Evolutionary conservation across 2,797 vertebrate species (phyloP), one percentile per base, ranked within the genome.

Genomic region (Anas capensis): DNA sequence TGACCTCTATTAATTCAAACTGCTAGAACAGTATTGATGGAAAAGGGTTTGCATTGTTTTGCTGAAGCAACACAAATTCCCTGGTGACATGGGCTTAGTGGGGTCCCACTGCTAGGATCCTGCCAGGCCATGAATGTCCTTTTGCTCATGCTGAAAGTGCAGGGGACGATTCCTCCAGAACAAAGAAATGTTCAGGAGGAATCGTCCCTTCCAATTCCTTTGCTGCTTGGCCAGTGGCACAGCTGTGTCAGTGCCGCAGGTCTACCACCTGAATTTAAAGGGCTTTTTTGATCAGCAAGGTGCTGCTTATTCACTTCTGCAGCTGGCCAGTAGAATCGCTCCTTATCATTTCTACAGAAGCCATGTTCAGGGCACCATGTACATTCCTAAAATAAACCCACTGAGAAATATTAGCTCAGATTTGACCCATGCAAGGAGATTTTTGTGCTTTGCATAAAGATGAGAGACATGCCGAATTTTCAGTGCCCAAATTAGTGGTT

Each of bases 81-180:
- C 5, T 21, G 42, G 42, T 27, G 66, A 29, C 12, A 14, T 31
- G 6, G 27, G 23, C 34, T n/a, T 53, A 1, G n/a, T 8, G 33
- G 29, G 56, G 9, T 15, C 12, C 33, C 0, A 0, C 20, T 7
- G 40, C n/a, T 19, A 31, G 21, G 7, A 3, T 23, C 15, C 40
- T 14, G 4, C 7, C 34, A 20, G 57, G 20, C 17, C 72, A 44
- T 2, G 27, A 58, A 14, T 3, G 0, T 1, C 0, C 9, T 23
- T 15, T 15, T 29, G 1, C n/a, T 24, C 13, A 0, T 34, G 14
- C 1, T 1, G 56, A 9, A 6, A 27, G 56, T 0, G 2, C 48
- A n/a, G 66, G 40, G 9, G 21, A 14, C 8, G 19, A 0, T 9
- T 42, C 36, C 51, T 31, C 21, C 48, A 1, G 2, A 17, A 18